These are phyloP conservation scores for Spinibarbus caldwelli DNA, from an alignment of 2,797 vertebrate genomes.

Conservation along the genomic window DNA sequence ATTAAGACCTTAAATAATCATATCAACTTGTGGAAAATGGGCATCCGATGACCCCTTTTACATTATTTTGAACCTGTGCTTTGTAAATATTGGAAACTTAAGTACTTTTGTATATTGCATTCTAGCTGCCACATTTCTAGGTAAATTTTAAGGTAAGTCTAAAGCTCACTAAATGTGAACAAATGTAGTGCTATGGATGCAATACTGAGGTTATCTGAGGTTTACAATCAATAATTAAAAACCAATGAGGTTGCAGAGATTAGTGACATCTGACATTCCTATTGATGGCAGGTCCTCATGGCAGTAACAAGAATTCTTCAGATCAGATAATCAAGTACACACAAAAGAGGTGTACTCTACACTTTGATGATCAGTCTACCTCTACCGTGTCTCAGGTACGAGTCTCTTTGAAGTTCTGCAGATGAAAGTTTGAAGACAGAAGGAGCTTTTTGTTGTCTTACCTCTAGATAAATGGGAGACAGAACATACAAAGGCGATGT, in stretches of 20 bases:
- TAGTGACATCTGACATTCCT: background rate
- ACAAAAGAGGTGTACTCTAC: background rate
- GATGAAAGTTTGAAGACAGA: slow-evolving; percentile 38
- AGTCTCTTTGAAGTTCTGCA: slow-evolving; percentile 44
- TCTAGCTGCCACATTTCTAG: background rate
- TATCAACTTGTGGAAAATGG: too few relatives aligned
- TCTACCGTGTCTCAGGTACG: slow-evolving; percentile 26
- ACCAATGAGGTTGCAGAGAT: background rate
- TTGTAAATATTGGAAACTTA: background rate
- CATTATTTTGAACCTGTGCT: background rate
- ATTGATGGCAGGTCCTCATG: background rate
- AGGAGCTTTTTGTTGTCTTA: slow-evolving; percentile 46
- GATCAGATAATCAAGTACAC: slow-evolving; percentile 36
- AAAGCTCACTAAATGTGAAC: background rate
- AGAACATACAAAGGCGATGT: background rate
- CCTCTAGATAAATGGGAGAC: slow-evolving; percentile 9
- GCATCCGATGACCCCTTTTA: too few relatives aligned
- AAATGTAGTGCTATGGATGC: background rate
- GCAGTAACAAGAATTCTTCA: slow-evolving; percentile 27
- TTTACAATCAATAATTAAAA: background rate
- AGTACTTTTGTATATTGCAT: background rate
- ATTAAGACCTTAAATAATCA: too few relatives aligned
- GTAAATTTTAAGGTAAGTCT: background rate
- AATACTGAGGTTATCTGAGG: background rate
- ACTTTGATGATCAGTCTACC: slow-evolving; percentile 41